These are phyloP conservation scores for Gavialis gangeticus DNA, from an alignment of 2,113 vertebrate genomes.

Conservation along the genomic window DNA sequence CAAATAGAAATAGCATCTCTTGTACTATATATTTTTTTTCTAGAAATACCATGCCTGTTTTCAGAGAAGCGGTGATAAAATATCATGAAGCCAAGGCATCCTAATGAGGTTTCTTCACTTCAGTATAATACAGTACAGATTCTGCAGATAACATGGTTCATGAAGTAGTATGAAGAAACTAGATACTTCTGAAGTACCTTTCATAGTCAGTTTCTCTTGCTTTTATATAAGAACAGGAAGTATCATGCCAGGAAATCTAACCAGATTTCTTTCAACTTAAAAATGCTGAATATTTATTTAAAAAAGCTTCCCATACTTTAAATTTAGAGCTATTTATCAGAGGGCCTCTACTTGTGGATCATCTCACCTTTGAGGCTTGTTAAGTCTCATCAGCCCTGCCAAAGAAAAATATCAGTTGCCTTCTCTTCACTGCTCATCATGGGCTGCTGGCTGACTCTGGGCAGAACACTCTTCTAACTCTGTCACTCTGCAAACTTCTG, in stretches of 20 bases:
- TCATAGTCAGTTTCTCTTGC: background rate
- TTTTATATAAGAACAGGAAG: slow-evolving; percentile 11
- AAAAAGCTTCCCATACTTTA: background rate
- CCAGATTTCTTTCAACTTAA: background rate
- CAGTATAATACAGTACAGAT: background rate
- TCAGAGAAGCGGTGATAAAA: background rate
- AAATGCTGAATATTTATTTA: background rate
- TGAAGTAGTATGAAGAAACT: background rate
- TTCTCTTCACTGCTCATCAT: slow-evolving; percentile 4
- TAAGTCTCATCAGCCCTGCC: background rate
- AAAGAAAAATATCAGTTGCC: background rate
- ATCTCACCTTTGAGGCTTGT: background rate
- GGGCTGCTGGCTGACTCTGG: background rate
- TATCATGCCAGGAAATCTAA: background rate
- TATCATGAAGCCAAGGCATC: background rate
- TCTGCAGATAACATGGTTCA: background rate
- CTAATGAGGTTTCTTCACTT: background rate
- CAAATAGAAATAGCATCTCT: background rate
- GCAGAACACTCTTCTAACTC: slow-evolving; percentile 4
- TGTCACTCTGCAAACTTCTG: slow-evolving; percentile 11
- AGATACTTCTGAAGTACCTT: background rate
- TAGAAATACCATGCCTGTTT: background rate
- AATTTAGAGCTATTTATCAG: background rate
- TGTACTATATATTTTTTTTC: background rate
- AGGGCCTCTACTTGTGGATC: background rate